A percentile compares a stretch with the other conserved stretches of the same genome.
These are phyloP conservation scores for Eulemur albifrons DNA, from an alignment of 2,797 vertebrate genomes.

Conservation along the genomic window DNA sequence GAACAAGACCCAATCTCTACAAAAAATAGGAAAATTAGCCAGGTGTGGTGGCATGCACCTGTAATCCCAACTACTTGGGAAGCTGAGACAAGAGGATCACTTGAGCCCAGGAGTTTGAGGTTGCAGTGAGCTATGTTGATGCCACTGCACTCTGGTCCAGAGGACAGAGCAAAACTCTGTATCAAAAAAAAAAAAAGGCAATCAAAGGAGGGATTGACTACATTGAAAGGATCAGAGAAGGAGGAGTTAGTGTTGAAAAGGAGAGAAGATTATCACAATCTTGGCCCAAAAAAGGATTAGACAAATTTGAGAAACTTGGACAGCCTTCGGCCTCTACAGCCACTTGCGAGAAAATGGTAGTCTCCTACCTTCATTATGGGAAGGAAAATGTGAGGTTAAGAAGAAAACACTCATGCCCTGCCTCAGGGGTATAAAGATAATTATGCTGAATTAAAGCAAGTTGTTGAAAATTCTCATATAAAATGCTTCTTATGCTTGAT, in stretches of 20 bases:
- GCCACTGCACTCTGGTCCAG: background rate
- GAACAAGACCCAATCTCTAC: no score
- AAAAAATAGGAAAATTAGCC: no score
- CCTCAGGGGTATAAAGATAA: background rate
- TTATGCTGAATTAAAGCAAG: slow-evolving; percentile 35
- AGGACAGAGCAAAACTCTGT: background rate
- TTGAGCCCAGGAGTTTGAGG: background rate
- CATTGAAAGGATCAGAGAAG: background rate
- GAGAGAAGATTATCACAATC: background rate
- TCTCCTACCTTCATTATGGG: background rate
- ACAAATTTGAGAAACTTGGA: background rate
- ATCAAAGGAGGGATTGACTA: background rate
- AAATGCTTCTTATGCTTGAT: slow-evolving; percentile 18
- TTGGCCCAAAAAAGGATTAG: background rate
- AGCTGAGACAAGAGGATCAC: no score
- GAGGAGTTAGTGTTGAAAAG: background rate
- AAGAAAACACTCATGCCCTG: background rate
- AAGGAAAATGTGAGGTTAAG: background rate
- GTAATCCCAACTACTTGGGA: no score
- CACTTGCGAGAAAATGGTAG: background rate
- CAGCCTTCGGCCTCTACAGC: background rate
- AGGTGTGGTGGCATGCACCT: no score
- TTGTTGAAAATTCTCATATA: slow-evolving; percentile 8
- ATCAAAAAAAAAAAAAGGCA: background rate
- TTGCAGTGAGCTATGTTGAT: background rate